Conservation (phyloP, 2,797 vertebrate genomes). For the Octomys mimax region DNA sequence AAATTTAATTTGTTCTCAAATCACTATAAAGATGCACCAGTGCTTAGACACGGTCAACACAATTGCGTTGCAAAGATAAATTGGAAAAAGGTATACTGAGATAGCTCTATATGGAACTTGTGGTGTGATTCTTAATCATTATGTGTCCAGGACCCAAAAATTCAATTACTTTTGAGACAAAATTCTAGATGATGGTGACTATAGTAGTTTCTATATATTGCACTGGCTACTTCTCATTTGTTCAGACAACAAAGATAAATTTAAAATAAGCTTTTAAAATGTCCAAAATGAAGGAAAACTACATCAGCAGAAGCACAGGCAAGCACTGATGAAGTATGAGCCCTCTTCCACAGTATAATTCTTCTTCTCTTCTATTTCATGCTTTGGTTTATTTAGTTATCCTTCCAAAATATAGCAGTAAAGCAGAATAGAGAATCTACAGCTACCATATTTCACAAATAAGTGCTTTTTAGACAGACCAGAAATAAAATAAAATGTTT, state of each 20-base stretch:
- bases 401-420: slow-evolving; percentile 34
- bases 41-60: not conserved
- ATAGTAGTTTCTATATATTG: not conserved
- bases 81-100: slow-evolving; percentile 12
- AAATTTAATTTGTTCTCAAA: slow-evolving; percentile 57
- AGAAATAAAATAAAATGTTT: slow-evolving; percentile 8
- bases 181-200: slow-evolving; percentile 48
- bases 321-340: slow-evolving; percentile 46
- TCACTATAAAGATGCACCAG: not conserved
- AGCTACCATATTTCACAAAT: not conserved
- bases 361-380: slow-evolving; percentile 39
- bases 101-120: not conserved
- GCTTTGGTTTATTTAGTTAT: slow-evolving; percentile 56
- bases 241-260: slow-evolving; percentile 57
- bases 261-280: slow-evolving; percentile 66
- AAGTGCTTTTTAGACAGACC: slow-evolving; percentile 55
- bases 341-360: not conserved
- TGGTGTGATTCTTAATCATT: slow-evolving; percentile 56
- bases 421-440: not conserved
- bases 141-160: slow-evolving; percentile 18
- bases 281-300: not conserved
- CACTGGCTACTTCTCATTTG: slow-evolving; percentile 34
- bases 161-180: slow-evolving; percentile 66
- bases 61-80: not conserved
- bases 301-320: not conserved